These are phyloP conservation scores for Actias luna DNA, from an alignment of 2,888 invertebrate genomes.

Conservation along the genomic window DNA sequence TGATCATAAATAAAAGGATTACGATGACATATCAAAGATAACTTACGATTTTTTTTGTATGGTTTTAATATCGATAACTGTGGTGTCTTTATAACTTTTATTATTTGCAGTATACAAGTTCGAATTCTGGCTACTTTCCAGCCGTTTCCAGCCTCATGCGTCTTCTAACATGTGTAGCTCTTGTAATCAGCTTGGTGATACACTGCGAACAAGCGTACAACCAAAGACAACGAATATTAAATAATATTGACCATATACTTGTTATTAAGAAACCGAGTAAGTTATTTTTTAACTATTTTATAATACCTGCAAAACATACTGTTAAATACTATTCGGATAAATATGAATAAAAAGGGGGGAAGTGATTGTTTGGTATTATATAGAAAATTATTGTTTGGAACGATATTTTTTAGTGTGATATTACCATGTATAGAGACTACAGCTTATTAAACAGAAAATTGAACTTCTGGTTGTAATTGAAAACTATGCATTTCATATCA, in stretches of 20 bases:
- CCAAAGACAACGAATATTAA: slow-evolving; percentile 48
- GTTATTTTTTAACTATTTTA: slow-evolving; percentile 14
- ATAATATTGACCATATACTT: slow-evolving; percentile 53
- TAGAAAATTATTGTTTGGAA: too few species aligned
- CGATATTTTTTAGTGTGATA: too few species aligned
- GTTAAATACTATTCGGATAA: too few species aligned
- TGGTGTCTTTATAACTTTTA: neutral
- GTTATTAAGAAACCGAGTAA: slow-evolving; percentile 56
- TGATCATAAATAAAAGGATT: too few species aligned
- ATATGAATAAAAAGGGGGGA: too few species aligned
- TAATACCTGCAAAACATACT: too few species aligned
- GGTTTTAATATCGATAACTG: neutral
- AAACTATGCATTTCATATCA: too few species aligned
- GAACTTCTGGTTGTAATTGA: too few species aligned
- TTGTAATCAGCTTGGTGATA: slow-evolving; percentile 48
- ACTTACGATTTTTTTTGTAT: neutral
- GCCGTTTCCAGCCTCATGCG: slow-evolving; percentile 48
- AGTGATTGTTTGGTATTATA: too few species aligned
- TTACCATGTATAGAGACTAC: too few species aligned
- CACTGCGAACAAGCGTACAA: slow-evolving; percentile 56
- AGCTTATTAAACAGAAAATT: too few species aligned
- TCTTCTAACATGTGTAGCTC: slow-evolving; percentile 43
- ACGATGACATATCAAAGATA: too few species aligned
- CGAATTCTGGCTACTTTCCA: slow-evolving; percentile 42
- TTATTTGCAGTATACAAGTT: slow-evolving; percentile 38